Conservation (phyloP, 2,113 vertebrate species). For the Sander lucioperca region DNA sequence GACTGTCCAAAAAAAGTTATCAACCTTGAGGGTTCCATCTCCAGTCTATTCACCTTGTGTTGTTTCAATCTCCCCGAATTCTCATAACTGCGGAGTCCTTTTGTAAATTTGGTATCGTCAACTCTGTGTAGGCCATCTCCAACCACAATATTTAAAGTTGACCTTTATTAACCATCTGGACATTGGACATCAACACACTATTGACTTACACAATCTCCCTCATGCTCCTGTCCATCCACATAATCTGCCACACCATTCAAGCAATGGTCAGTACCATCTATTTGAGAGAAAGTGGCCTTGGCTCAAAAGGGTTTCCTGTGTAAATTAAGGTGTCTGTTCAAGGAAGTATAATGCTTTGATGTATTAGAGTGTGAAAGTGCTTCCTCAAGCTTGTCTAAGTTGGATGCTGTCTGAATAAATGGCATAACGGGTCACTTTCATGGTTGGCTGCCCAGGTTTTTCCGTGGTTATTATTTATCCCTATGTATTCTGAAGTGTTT, state of each 20-base stretch:
- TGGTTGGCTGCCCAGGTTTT: conserved; percentile 42
- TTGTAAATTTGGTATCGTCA: too few species aligned
- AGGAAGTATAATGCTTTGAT: conserved; percentile 43
- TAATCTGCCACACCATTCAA: background rate
- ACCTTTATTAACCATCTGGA: background rate
- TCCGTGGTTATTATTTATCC: conserved; percentile 49
- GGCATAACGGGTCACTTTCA: conserved; percentile 64
- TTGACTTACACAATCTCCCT: conserved; percentile 22
- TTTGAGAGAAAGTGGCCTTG: conserved; percentile 7
- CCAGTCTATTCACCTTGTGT: too few species aligned
- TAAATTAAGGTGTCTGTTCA: conserved; percentile 36
- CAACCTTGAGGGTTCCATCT: too few species aligned
- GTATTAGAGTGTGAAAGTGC: conserved; percentile 51
- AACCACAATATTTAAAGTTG: background rate
- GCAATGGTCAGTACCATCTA: conserved; percentile 12
- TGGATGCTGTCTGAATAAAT: conserved; percentile 36
- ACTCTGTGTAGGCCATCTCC: background rate
- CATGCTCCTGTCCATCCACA: conserved; percentile 7
- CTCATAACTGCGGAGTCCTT: too few species aligned
- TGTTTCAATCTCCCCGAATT: too few species aligned
- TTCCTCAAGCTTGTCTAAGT: conserved; percentile 45
- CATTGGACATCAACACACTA: conserved; percentile 3
- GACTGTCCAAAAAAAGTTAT: background rate
- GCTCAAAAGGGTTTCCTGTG: conserved; percentile 16
- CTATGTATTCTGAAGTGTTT: conserved; percentile 46